These are phyloP conservation scores for Tapera naevia DNA, from an alignment of 2,797 vertebrate genomes.

Conservation along the genomic window DNA sequence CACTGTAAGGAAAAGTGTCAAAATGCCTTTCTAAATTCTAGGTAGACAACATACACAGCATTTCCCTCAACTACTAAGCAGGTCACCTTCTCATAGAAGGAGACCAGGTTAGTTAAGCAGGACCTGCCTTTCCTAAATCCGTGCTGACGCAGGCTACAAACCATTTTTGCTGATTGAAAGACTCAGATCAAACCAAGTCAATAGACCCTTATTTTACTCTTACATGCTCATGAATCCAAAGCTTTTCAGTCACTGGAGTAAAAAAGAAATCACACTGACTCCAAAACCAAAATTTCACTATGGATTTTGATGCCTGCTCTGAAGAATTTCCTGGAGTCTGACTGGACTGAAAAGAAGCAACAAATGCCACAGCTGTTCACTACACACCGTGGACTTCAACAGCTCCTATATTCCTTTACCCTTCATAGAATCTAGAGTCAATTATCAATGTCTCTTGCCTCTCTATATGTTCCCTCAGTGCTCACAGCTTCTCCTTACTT, in stretches of 20 bases:
- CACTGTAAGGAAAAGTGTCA: too few relatives aligned
- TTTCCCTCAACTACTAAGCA: too few relatives aligned
- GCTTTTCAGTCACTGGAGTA: background rate
- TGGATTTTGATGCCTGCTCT: background rate
- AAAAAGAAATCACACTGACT: background rate
- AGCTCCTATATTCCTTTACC: background rate
- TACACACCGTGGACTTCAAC: background rate
- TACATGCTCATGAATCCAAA: background rate
- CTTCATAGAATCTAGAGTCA: background rate
- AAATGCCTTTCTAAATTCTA: too few relatives aligned
- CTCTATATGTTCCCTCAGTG: background rate
- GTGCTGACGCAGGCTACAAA: too few relatives aligned
- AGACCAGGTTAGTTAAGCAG: too few relatives aligned
- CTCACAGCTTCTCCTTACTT: background rate
- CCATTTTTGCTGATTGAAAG: background rate
- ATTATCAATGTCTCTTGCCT: background rate
- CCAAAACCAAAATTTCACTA: background rate
- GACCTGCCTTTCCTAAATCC: too few relatives aligned
- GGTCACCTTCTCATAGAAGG: too few relatives aligned
- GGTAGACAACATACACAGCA: too few relatives aligned
- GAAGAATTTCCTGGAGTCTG: background rate
- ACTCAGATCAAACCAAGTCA: background rate
- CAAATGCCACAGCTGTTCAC: background rate
- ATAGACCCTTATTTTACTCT: background rate
- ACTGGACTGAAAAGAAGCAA: accelerated